Conservation (phyloP, 2,797 vertebrate genomes). For the Schizopygopsis pylzovi region DNA sequence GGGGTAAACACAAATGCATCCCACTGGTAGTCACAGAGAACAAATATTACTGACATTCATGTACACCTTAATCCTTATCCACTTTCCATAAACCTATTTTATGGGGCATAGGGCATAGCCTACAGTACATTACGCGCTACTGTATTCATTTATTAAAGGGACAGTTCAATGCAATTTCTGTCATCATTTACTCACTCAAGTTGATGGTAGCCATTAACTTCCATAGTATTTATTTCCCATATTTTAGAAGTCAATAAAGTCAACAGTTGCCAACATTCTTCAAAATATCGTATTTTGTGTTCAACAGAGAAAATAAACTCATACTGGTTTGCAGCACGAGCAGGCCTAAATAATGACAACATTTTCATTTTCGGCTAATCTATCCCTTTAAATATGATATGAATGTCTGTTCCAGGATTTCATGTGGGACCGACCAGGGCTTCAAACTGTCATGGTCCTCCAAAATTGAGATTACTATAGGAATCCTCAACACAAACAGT, state of each 20-base stretch:
- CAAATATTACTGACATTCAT: neutral
- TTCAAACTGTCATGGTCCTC: too few relatives aligned
- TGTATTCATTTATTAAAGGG: too few relatives aligned
- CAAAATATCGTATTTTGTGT: neutral
- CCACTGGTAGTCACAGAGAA: neutral
- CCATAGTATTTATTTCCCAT: neutral
- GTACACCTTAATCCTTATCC: neutral
- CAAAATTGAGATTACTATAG: neutral
- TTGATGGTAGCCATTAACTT: neutral
- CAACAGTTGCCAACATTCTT: neutral
- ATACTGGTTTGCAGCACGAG: neutral
- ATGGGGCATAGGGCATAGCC: neutral
- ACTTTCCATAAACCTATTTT: neutral
- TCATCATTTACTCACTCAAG: neutral
- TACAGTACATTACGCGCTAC: neutral
- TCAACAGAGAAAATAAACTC: neutral
- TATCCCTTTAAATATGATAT: neutral
- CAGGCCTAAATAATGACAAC: neutral
- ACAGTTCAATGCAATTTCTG: neutral
- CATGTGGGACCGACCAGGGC: neutral
- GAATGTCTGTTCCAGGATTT: neutral
- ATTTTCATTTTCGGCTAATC: neutral
- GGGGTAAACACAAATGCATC: neutral
- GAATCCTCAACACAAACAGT: neutral
- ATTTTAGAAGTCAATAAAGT: neutral